A percentile compares a stretch with the other conserved stretches of the same genome.
Conservation (phyloP, 2,113 vertebrate species). For the Cryptoleucopteryx plumbea region DNA sequence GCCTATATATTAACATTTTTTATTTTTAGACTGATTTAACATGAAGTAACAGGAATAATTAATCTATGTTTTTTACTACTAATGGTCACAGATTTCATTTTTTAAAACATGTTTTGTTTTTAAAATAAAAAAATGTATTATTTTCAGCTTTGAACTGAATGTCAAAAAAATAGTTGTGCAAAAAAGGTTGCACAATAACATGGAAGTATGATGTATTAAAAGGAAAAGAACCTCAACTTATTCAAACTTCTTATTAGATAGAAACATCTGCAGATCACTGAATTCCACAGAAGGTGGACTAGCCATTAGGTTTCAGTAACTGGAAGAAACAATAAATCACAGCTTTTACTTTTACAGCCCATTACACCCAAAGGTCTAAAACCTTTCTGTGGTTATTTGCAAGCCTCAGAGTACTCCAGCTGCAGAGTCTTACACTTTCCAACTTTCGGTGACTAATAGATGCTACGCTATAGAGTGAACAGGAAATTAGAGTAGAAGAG, state of each 20-base stretch:
- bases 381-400: neutral
- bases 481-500: slow-evolving; percentile 22
- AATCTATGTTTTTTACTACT: rapidly evolving
- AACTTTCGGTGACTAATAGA: slow-evolving; percentile 20
- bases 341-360: slow-evolving; percentile 26
- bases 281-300: neutral
- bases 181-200: neutral
- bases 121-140: neutral
- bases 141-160: neutral
- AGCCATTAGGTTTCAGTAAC: neutral
- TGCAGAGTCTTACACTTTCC: neutral
- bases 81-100: neutral
- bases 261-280: neutral
- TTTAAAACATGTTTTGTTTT: neutral
- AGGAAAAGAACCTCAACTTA: neutral
- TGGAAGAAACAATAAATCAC: slow-evolving; percentile 37
- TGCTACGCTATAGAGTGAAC: neutral
- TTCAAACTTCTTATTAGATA: neutral
- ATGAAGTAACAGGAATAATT: neutral
- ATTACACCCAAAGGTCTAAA: slow-evolving; percentile 26
- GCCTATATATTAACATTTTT: neutral
- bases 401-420: neutral
- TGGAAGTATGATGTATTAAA: neutral
- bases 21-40: neutral
- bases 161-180: neutral